These are phyloP conservation scores for Notiomystis cincta DNA, from an alignment of 2,113 vertebrate genomes.

Conservation along the genomic window DNA sequence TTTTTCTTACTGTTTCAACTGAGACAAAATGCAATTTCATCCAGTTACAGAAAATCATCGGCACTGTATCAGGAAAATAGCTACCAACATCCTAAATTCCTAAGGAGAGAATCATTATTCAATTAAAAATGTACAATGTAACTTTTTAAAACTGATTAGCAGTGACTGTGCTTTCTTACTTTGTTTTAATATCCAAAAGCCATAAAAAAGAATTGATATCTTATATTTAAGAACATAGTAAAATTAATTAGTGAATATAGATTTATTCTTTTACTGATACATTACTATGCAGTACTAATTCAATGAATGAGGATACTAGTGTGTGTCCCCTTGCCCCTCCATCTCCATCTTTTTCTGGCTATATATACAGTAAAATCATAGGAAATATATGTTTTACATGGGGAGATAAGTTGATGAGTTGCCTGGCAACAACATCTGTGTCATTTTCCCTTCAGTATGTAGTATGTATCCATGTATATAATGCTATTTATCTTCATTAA, in stretches of 20 bases:
- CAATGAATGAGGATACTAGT: neutral
- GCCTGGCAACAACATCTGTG: slow-evolving; percentile 76
- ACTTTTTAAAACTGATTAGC: neutral
- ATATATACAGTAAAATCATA: neutral
- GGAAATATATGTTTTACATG: slow-evolving; percentile 23
- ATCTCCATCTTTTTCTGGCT: neutral
- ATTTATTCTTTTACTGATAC: neutral
- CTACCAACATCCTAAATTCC: neutral
- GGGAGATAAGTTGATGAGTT: slow-evolving; percentile 72
- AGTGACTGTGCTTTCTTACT: neutral
- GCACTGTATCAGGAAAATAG: neutral
- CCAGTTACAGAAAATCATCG: neutral
- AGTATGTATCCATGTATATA: slow-evolving; percentile 41
- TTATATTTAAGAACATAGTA: neutral
- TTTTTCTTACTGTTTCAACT: neutral
- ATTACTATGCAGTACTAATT: neutral
- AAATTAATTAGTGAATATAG: neutral
- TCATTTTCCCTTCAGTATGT: slow-evolving; percentile 48
- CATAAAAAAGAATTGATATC: neutral
- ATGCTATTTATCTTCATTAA: slow-evolving; percentile 77
- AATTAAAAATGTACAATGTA: neutral
- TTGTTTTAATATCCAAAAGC: neutral
- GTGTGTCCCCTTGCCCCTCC: rapidly evolving
- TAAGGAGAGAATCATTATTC: neutral
- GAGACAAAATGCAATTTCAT: neutral